Evolutionary conservation across 2,113 vertebrate species (phyloP).

Genomic region (Upupa epops): DNA sequence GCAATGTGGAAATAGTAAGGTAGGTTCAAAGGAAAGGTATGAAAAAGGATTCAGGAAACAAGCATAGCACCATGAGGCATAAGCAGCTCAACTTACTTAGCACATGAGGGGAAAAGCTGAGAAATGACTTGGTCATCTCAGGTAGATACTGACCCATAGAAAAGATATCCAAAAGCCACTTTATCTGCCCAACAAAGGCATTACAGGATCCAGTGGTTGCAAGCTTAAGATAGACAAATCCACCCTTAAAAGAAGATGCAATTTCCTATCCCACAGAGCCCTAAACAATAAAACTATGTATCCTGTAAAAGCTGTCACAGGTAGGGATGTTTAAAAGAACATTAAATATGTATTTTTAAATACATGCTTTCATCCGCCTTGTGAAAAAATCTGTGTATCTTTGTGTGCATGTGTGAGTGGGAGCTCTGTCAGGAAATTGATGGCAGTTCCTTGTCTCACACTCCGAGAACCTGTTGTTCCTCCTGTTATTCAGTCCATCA

Average conservation of each 20-base stretch:
- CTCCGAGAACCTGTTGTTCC: not conserved
- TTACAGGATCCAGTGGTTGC: not conserved
- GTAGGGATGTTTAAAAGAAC: not conserved
- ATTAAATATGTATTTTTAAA: slow-evolving; percentile 25
- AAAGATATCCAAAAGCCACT: not conserved
- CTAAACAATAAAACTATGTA: slow-evolving; percentile 21
- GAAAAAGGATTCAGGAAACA: slow-evolving; percentile 54
- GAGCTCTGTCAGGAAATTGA: not conserved
- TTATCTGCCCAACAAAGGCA: slow-evolving; percentile 19
- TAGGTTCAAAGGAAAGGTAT: slow-evolving; percentile 54
- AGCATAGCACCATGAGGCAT: not conserved
- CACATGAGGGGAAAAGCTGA: slow-evolving; percentile 29
- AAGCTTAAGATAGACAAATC: slow-evolving; percentile 33
- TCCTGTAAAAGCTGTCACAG: not conserved
- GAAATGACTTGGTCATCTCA: slow-evolving; percentile 6
- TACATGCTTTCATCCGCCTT: not conserved
- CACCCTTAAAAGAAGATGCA: not conserved
- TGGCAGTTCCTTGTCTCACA: not conserved
- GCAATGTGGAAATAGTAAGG: not conserved
- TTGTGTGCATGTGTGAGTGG: slow-evolving; percentile 18
- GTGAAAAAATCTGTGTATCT: slow-evolving; percentile 2
- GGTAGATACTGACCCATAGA: slow-evolving; percentile 31
- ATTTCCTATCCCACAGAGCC: not conserved
- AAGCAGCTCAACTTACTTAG: slow-evolving; percentile 50
- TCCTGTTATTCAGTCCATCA: not conserved